Percentiles rank a stretch among this genome's conserved stretches.
Conservation (phyloP, 2,888 invertebrate species). For the Homarus gammarus region DNA sequence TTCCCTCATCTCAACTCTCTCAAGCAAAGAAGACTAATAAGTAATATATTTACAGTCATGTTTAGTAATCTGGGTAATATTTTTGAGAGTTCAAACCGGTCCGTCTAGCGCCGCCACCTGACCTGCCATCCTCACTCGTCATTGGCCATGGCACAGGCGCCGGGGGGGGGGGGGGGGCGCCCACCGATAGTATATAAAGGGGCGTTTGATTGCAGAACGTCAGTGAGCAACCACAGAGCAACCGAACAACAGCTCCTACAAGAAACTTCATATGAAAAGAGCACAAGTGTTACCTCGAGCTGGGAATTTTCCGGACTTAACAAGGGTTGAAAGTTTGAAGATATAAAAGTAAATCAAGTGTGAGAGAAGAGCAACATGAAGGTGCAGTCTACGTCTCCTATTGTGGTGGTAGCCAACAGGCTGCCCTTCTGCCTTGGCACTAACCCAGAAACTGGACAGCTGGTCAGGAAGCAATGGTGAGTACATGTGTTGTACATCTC, state of each 20-base stretch:
- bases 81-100: not conserved
- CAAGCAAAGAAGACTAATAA: no score
- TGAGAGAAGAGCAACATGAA: constrained; percentile 41
- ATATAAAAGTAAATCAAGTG: not conserved
- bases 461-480: constrained; percentile 92
- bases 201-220: not conserved
- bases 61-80: no score
- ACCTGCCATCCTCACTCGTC: not conserved
- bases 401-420: constrained; percentile 95
- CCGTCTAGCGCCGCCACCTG: not conserved
- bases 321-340: not conserved
- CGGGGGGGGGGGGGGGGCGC: not conserved
- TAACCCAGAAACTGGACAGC: constrained; percentile 84
- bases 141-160: no score
- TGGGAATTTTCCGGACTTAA: no score
- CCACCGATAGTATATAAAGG: not conserved
- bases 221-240: constrained; percentile 20
- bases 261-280: not conserved
- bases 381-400: constrained; percentile 74
- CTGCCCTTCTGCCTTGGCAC: constrained; percentile 91
- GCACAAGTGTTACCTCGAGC: no score
- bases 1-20: no score
- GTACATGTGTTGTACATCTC: constrained; percentile 76
- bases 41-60: no score
- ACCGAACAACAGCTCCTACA: not conserved